Percentiles rank a stretch among this genome's conserved stretches.
phyloP scores from a whole-genome alignment of 2,888 invertebrate genomes.

The Drosophila differens region DNA sequence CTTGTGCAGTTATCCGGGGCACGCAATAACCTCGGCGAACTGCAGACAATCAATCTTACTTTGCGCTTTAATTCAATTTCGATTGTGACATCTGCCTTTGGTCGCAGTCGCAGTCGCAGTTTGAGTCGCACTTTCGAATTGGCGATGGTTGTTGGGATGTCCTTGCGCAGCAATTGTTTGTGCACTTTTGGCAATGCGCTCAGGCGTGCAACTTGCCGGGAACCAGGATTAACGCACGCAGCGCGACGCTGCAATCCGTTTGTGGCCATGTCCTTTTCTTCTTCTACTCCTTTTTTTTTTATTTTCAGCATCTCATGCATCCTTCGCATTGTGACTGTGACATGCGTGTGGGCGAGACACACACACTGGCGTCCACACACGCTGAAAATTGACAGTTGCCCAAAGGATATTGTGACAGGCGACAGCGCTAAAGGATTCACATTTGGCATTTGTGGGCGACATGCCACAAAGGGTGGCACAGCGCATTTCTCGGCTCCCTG shows the following conservation, averaged over 20 bases:
- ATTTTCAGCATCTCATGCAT: slow-evolving; percentile 37
- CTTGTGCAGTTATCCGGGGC: slow-evolving; percentile 57
- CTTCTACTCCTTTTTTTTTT: slow-evolving; percentile 19
- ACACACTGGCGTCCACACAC: slow-evolving; percentile 41
- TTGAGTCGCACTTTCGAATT: slow-evolving; percentile 1
- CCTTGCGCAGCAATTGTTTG: slow-evolving; percentile 21
- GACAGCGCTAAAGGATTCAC: slow-evolving; percentile 66
- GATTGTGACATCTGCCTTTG: slow-evolving; percentile 85
- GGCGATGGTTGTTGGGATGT: background rate
- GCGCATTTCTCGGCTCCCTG: slow-evolving; percentile 30
- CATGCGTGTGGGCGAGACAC: slow-evolving; percentile 66
- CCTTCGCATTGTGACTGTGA: slow-evolving; percentile 50
- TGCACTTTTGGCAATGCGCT: slow-evolving; percentile 79
- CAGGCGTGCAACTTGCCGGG: slow-evolving; percentile 75
- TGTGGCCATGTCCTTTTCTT: slow-evolving; percentile 53
- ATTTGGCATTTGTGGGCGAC: slow-evolving; percentile 38
- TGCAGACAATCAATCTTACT: slow-evolving; percentile 85
- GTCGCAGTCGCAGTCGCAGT: slow-evolving; percentile 45
- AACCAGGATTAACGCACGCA: slow-evolving; percentile 71
- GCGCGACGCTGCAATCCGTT: slow-evolving; percentile 67
- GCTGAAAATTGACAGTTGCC: slow-evolving; percentile 71
- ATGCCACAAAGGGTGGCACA: slow-evolving; percentile 62
- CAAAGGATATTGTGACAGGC: slow-evolving; percentile 81
- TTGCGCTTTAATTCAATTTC: slow-evolving; percentile 85
- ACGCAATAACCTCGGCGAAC: slow-evolving; percentile 79